Evolutionary conservation across 2,888 invertebrate genomes (phyloP).

Genomic region (Tetramorium bicarinatum): DNA sequence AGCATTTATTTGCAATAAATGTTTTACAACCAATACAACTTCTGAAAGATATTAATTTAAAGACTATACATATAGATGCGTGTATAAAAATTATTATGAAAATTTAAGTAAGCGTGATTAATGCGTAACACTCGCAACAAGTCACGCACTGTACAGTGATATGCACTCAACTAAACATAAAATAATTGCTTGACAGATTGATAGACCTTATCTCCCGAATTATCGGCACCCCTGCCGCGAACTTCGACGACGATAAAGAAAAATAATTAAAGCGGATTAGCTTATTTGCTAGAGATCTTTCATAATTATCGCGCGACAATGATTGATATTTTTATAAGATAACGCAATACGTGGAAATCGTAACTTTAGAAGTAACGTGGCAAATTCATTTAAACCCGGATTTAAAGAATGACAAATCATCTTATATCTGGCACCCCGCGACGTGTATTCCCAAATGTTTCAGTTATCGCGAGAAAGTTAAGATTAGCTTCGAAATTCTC

Average conservation of each 20-base stretch:
- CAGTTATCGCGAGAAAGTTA: background rate
- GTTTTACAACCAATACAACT: background rate
- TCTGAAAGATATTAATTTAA: background rate
- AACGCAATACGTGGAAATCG: background rate
- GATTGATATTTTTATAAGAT: constrained; percentile 9
- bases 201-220: constrained; percentile 25
- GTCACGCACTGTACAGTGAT: constrained; percentile 5
- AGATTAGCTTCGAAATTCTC: constrained; percentile 13
- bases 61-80: background rate
- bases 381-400: background rate
- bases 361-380: background rate
- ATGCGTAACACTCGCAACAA: background rate
- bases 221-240: constrained; percentile 23
- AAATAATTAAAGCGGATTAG: constrained; percentile 30
- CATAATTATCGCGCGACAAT: background rate
- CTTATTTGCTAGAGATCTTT: background rate
- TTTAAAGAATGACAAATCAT: background rate
- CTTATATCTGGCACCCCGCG: background rate
- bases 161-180: constrained; percentile 24
- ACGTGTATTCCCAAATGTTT: background rate
- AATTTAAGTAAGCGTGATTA: background rate
- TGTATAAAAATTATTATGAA: background rate
- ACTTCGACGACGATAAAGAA: constrained; percentile 12
- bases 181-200: constrained; percentile 8
- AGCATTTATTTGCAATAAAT: background rate